phyloP scores from a whole-genome alignment of 2,888 invertebrate genomes.

The Eristalinus sepulchralis region DNA sequence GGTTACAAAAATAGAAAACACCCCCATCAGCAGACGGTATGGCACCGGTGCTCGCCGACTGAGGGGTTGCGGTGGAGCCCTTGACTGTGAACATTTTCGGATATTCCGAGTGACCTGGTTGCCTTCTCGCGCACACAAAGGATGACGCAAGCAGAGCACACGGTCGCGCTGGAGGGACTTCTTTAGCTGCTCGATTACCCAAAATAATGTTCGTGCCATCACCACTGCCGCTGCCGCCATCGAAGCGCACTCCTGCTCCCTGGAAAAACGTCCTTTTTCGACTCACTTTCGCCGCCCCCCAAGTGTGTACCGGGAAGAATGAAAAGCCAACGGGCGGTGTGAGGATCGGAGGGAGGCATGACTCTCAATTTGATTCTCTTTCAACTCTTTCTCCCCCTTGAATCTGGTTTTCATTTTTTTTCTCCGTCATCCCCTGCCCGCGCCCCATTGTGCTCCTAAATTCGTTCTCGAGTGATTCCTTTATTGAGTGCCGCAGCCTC shows the following conservation, averaged over 20 bases:
- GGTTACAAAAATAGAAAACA: constrained; percentile 32
- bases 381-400: background rate
- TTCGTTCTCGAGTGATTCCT: constrained; percentile 4
- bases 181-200: constrained; percentile 49
- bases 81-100: background rate
- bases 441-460: background rate
- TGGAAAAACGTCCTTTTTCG: background rate
- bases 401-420: background rate
- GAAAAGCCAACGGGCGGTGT: background rate
- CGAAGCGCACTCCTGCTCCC: background rate
- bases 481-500: constrained; percentile 42
- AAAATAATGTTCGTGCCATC: constrained; percentile 36
- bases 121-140: background rate
- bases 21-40: constrained; percentile 1
- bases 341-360: background rate
- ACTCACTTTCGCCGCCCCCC: background rate
- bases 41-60: background rate
- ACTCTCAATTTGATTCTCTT: constrained; percentile 2
- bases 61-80: background rate
- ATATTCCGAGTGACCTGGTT: constrained; percentile 55
- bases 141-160: background rate
- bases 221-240: background rate
- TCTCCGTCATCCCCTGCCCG: background rate
- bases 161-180: constrained; percentile 10
- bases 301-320: background rate